A percentile compares a stretch with the other conserved stretches of the same genome.
Conservation (phyloP, 2,888 invertebrate genomes). For the Scrobipalpa atriplicella region DNA sequence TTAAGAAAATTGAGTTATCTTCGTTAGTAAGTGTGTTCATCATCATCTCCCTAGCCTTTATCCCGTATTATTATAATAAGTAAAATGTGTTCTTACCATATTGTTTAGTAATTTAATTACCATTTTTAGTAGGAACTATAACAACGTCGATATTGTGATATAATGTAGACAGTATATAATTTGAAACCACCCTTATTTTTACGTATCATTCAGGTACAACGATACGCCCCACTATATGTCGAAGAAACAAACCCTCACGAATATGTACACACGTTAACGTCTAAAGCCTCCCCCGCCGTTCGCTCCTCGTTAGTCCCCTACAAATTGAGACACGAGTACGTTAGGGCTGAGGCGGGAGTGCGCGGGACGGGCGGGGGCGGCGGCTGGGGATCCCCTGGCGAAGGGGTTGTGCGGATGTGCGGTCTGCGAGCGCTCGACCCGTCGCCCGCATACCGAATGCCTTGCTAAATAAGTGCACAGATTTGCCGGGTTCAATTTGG, state of each 20-base stretch:
- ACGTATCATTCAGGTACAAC: constrained; percentile 27
- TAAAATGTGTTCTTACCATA: neutral
- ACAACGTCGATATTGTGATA: neutral
- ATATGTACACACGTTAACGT: constrained; percentile 47
- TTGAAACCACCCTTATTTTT: constrained; percentile 28
- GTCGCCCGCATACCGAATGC: constrained; percentile 39
- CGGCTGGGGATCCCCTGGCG: constrained; percentile 25
- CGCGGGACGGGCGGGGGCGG: constrained; percentile 35
- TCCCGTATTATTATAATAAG: no score
- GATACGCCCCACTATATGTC: constrained; percentile 31
- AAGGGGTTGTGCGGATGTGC: constrained; percentile 40
- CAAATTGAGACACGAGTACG: constrained; percentile 53
- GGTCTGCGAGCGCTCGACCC: constrained; percentile 32
- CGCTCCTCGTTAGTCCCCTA: constrained; percentile 66
- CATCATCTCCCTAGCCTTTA: no score
- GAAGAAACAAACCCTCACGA: constrained; percentile 37
- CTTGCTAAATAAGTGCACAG: constrained; percentile 38
- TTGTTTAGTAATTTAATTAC: neutral
- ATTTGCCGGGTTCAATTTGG: constrained; percentile 40
- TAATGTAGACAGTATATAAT: constrained; percentile 9
- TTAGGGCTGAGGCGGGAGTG: constrained; percentile 35
- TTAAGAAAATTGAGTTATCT: no score
- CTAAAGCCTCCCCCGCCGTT: constrained; percentile 49
- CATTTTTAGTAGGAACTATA: neutral
- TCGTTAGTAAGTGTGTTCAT: no score